phyloP scores from a whole-genome alignment of 2,797 vertebrate genomes.

The Amblyraja radiata region DNA sequence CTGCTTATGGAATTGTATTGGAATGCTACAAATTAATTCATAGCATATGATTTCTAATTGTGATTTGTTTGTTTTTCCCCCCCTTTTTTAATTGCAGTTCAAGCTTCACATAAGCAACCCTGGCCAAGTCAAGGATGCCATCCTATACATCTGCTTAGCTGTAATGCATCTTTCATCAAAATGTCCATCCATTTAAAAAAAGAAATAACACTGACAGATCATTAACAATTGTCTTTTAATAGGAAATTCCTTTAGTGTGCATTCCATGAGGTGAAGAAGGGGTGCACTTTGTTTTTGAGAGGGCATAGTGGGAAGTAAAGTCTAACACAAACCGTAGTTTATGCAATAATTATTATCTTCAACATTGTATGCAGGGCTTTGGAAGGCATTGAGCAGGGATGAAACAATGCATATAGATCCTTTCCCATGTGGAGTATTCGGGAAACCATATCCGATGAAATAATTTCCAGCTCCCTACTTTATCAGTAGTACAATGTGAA shows the following conservation, averaged over 20 bases:
- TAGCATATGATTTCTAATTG: constrained; percentile 55
- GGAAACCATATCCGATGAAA: not conserved
- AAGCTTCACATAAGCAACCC: constrained; percentile 73
- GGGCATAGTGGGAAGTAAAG: not conserved
- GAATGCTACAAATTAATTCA: constrained; percentile 38
- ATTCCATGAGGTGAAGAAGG: constrained; percentile 47
- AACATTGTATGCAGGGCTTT: no score
- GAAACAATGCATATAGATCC: not conserved
- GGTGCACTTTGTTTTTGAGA: constrained; percentile 39
- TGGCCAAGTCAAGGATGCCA: constrained; percentile 70
- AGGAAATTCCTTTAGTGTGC: constrained; percentile 40
- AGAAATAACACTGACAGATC: constrained; percentile 47
- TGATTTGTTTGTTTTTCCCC: constrained; percentile 60
- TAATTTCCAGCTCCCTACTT: not conserved
- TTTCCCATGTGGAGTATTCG: not conserved
- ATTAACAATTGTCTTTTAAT: constrained; percentile 56
- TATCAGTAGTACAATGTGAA: not conserved
- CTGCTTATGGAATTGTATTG: constrained; percentile 1
- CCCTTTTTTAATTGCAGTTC: constrained; percentile 72
- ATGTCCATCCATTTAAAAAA: constrained; percentile 56
- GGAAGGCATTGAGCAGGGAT: no score
- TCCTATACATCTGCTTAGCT: constrained; percentile 72
- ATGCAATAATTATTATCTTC: not conserved
- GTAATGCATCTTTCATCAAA: constrained; percentile 58
- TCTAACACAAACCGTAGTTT: not conserved